Percentiles rank a stretch among this genome's conserved stretches.
phyloP scores from a whole-genome alignment of 2,888 invertebrate species.

The Dascillus cervinus region DNA sequence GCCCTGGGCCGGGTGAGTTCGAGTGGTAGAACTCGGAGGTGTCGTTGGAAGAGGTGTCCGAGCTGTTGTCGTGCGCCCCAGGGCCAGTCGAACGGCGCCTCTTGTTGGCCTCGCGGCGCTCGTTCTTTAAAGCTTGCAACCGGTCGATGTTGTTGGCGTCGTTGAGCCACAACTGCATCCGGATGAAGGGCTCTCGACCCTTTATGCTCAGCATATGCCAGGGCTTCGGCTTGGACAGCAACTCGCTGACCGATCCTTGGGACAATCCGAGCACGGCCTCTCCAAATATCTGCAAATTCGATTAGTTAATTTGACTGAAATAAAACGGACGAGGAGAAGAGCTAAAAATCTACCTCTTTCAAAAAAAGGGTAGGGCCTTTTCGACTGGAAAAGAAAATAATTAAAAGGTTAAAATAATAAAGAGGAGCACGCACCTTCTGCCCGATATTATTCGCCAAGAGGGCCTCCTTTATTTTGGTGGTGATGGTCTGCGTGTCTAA shows the following conservation, averaged over 20 bases:
- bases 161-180: constrained; percentile 95
- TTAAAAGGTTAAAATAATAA: background rate
- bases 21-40: constrained; percentile 84
- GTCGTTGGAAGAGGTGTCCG: constrained; percentile 81
- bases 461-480: constrained; percentile 92
- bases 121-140: constrained; percentile 84
- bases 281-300: constrained; percentile 70
- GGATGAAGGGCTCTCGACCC: constrained; percentile 91
- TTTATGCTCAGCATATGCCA: constrained; percentile 99
- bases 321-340: too few species aligned
- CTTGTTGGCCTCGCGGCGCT: constrained; percentile 85
- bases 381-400: background rate
- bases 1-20: constrained; percentile 74
- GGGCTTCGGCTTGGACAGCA: constrained; percentile 95
- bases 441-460: constrained; percentile 94
- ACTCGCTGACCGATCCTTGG: constrained; percentile 94
- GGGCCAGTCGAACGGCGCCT: constrained; percentile 77
- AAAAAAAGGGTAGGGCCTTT: too few species aligned
- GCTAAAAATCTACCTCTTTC: too few species aligned
- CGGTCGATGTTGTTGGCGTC: constrained; percentile 93
- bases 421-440: constrained; percentile 62
- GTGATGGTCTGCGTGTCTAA: constrained; percentile 95
- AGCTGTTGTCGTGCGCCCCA: constrained; percentile 76
- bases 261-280: constrained; percentile 95
- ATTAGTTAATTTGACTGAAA: too few species aligned